Evolutionary conservation across 2,888 invertebrate genomes (phyloP).

Genomic region (Luperina testacea): DNA sequence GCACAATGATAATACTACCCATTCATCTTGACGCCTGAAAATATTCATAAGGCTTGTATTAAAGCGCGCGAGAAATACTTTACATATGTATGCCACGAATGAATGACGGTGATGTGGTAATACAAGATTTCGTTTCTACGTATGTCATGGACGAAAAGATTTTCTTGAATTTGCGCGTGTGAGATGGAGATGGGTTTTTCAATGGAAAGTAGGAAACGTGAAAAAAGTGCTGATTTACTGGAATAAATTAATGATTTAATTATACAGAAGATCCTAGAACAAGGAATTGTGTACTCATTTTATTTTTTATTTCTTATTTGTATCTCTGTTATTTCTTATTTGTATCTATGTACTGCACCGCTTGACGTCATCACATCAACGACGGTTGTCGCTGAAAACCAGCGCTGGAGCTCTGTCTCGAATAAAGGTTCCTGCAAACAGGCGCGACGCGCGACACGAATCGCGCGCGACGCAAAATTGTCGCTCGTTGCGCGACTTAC

Average conservation of each 20-base stretch:
- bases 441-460: too few relatives aligned
- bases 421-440: too few relatives aligned
- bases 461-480: too few relatives aligned
- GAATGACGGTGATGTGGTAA: constrained; percentile 47
- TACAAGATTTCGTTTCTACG: constrained; percentile 55
- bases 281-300: too few relatives aligned
- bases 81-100: constrained; percentile 55
- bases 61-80: constrained; percentile 51
- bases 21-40: constrained; percentile 62
- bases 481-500: too few relatives aligned
- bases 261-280: neutral
- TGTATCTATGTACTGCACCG: too few relatives aligned
- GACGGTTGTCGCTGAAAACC: too few relatives aligned
- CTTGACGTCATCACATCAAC: too few relatives aligned
- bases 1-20: constrained; percentile 61
- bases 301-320: too few relatives aligned
- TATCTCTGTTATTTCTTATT: too few relatives aligned
- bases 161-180: constrained; percentile 13
- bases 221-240: neutral
- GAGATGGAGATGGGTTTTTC: neutral
- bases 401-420: too few relatives aligned
- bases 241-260: neutral
- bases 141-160: constrained; percentile 20
- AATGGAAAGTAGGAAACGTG: neutral
- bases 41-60: constrained; percentile 65